A percentile compares a stretch with the other conserved stretches of the same genome.
Conservation (phyloP, 2,113 vertebrate genomes). For the Phylloscopus trochiloides region DNA sequence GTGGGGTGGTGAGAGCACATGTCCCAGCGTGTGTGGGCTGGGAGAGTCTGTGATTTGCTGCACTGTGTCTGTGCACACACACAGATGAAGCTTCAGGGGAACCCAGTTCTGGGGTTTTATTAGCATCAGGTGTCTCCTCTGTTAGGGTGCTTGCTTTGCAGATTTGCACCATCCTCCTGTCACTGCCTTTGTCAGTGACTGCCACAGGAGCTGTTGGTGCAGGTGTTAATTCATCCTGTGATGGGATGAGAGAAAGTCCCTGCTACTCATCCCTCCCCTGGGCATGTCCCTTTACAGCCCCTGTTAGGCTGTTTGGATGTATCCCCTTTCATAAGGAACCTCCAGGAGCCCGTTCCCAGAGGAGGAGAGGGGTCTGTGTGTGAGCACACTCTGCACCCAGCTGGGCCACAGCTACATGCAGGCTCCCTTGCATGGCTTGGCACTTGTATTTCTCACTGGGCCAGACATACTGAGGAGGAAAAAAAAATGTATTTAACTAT, state of each 20-base stretch:
- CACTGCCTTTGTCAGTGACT: background rate
- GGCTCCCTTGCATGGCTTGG: background rate
- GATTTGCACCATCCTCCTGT: background rate
- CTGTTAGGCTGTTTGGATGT: background rate
- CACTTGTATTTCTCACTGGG: background rate
- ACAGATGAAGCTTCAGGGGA: too few species aligned
- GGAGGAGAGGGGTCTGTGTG: background rate
- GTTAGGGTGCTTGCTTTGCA: rapidly evolving
- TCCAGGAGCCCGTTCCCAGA: background rate
- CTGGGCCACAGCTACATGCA: background rate
- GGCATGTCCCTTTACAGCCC: background rate
- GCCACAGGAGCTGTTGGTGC: background rate
- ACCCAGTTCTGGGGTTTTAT: background rate
- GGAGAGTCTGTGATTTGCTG: background rate
- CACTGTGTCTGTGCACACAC: too few species aligned
- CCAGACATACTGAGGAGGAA: background rate
- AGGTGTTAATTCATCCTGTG: background rate
- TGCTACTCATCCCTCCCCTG: background rate
- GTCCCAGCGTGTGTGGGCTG: rapidly evolving
- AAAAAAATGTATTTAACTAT: background rate
- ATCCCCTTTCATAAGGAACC: too few species aligned
- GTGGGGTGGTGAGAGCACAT: rapidly evolving
- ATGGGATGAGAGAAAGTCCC: background rate
- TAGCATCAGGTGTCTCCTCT: background rate
- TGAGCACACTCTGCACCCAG: background rate